Percentiles rank a stretch among this genome's conserved stretches.
Conservation (phyloP, 2,888 invertebrate genomes). For the Torymus auratus region DNA sequence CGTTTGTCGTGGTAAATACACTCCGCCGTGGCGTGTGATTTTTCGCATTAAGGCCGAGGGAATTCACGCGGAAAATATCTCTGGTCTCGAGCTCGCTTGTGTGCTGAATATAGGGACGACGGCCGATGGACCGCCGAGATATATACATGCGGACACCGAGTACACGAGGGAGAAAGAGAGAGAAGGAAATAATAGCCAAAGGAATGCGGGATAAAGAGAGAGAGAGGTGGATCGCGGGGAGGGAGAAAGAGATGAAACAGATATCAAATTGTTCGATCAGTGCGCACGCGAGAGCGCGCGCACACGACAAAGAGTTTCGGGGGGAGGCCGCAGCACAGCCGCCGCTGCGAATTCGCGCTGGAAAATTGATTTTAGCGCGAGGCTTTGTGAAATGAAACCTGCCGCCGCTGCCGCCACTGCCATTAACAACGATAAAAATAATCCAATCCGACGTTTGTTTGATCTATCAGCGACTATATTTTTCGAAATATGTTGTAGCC, state of each 20-base stretch:
- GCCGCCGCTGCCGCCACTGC: constrained; percentile 67
- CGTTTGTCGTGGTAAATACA: background rate
- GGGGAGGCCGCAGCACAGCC: constrained; percentile 33
- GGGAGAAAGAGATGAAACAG: constrained; percentile 44
- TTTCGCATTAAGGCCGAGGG: constrained; percentile 28
- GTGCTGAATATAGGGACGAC: constrained; percentile 3
- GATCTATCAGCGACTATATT: constrained; percentile 70
- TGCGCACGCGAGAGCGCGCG: background rate
- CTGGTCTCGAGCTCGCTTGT: background rate
- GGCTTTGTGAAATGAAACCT: constrained; percentile 74
- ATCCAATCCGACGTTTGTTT: constrained; percentile 75
- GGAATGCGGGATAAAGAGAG: constrained; percentile 16
- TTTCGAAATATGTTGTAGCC: constrained; percentile 48
- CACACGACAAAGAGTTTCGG: constrained; percentile 54
- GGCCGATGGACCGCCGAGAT: constrained; percentile 30
- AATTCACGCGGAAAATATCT: constrained; percentile 35
- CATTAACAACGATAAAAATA: constrained; percentile 75
- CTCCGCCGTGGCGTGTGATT: background rate
- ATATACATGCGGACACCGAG: background rate
- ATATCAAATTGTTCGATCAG: constrained; percentile 59
- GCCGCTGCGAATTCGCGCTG: constrained; percentile 59
- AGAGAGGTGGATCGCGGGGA: background rate
- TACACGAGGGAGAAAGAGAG: constrained; percentile 3
- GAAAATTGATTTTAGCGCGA: constrained; percentile 73
- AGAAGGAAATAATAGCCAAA: constrained; percentile 33